Base-by-base conservation (phyloP, 2,797 vertebrate species). In the Tragelaphus eurycerus region DNA sequence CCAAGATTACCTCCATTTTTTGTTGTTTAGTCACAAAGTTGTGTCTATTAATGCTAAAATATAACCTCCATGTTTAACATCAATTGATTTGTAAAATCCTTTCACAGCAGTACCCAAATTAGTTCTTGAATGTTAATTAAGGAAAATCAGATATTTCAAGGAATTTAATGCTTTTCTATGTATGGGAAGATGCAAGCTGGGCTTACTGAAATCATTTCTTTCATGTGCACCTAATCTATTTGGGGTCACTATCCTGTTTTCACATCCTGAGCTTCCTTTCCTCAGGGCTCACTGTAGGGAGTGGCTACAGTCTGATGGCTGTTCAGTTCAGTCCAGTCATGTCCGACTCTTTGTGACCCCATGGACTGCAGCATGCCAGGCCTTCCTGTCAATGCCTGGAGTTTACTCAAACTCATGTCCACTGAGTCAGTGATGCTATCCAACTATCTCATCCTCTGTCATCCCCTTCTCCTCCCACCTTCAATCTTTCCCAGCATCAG, bases 381-480 rank as follows among this genome's bases (percentile, higher is more conserved):
- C 64, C 9, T 34, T n/a, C 17, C 17, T 67, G 9, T 67, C 17
- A 67, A 11, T 11, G 8, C 64, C n/a, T 0, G 17, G n/a, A 67
- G 17, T 34, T 21, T 21, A 34, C n/a, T 67, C n/a, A 19, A 67
- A 67, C 64, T 34, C 64, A 34, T 67, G 64, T 67, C n/a, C 16
- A 67, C 31, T 21, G 64, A 67, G 64, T 67, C 64, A 34, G n/a
- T 21, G n/a, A 67, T 67, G n/a, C 64, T n/a, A 67, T 67, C 64
- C 17, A 34, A 11, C 64, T 9, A 67, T 21, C n/a, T 67, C 16
- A 21, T 67, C n/a, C 17, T 67, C 17, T 11, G 8, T 67, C 2
- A 0, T 21, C n/a, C n/a, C 64, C n/a, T 67, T 34, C n/a, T 67
- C n/a, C 17, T 43, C 43, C 43, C 4, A 0, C 9, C n/a, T 21